Percentiles rank a stretch among this genome's conserved stretches.
Conservation (phyloP, 2,888 invertebrate species). For the Byasa hedistus region DNA sequence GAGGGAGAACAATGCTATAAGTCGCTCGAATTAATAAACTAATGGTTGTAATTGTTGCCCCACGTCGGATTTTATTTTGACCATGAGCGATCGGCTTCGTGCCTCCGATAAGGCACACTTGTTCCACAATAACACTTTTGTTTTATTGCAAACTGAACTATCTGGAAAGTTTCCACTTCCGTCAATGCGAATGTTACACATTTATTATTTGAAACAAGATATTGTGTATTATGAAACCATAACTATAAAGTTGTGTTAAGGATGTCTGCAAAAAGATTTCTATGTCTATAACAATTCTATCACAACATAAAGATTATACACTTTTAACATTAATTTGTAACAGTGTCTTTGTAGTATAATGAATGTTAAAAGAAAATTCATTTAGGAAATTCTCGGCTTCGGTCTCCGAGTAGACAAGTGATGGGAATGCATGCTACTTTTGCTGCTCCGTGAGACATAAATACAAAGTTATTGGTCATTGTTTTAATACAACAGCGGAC, state of each 20-base stretch:
- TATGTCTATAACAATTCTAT: too few species aligned
- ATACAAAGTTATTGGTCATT: conserved; percentile 73
- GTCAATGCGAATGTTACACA: conserved; percentile 31
- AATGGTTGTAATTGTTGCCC: conserved; percentile 68
- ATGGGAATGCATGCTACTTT: conserved; percentile 45
- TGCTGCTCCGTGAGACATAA: conserved; percentile 62
- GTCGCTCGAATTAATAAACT: conserved; percentile 69
- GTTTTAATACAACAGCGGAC: conserved; percentile 66
- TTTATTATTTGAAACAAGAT: conserved; percentile 1
- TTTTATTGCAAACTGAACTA: conserved; percentile 64
- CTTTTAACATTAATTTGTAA: neutral
- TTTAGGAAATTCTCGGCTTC: conserved; percentile 10
- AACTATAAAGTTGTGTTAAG: neutral
- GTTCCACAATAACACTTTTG: conserved; percentile 45
- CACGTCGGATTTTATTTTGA: conserved; percentile 60
- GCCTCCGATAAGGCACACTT: conserved; percentile 70
- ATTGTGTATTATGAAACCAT: neutral
- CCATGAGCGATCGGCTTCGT: conserved; percentile 69
- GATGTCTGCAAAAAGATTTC: too few species aligned
- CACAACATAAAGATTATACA: neutral
- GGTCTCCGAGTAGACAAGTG: conserved; percentile 27
- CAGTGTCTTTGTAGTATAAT: neutral
- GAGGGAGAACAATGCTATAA: conserved; percentile 65
- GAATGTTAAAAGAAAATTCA: conserved; percentile 15
- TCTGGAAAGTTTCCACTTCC: conserved; percentile 59